Evolutionary conservation across 2,113 vertebrate genomes (phyloP), one percentile per base, ranked within the genome.

Genomic region (Rallus limicola): DNA sequence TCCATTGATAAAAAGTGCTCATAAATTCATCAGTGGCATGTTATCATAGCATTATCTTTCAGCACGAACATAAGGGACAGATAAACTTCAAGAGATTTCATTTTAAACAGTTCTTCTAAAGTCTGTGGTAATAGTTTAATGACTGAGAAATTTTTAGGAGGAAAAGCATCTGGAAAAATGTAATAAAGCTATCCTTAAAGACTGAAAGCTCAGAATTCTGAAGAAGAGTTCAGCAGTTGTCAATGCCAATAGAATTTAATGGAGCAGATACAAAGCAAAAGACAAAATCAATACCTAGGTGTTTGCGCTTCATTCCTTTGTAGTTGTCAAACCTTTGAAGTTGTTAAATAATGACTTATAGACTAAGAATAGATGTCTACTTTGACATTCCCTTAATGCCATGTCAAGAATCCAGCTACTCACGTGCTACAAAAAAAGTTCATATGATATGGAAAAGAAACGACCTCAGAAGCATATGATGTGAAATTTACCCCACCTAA

Each of bases 291-390:
- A 92, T 89, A 95, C 31, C 25, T 44, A 80, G 82, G 60, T 76
- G 58, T 78, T 90, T 93, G 79, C 87, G 65, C 34, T 90, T 81
- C 67, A 56, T 95, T 94, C 92, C 94, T 90, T 94, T 68, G 62
- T 82, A 76, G 78, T 59, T 71, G 79, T 94, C 68, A 93, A 82
- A 67, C 25, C 81, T 93, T 63, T 86, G 80, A 93, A 95, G 92
- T 77, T 89, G 80, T 92, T 89, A 96, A 89, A 97, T 94, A 96
- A 92, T 86, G 83, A 95, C 50, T 96, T 93, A 93, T 28, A 90
- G 52, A 85, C 77, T 80, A 86, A 63, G 81, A 85, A 72, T n/a
- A 92, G 85, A 82, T 64, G 58, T 78, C 64, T 93, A 34, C 28
- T 93, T 82, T 94, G 93, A 60, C 91, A 86, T 67, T 96, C 90